These are phyloP conservation scores for Hippoglossus hippoglossus DNA, from an alignment of 2,797 vertebrate species.

Conservation along the genomic window DNA sequence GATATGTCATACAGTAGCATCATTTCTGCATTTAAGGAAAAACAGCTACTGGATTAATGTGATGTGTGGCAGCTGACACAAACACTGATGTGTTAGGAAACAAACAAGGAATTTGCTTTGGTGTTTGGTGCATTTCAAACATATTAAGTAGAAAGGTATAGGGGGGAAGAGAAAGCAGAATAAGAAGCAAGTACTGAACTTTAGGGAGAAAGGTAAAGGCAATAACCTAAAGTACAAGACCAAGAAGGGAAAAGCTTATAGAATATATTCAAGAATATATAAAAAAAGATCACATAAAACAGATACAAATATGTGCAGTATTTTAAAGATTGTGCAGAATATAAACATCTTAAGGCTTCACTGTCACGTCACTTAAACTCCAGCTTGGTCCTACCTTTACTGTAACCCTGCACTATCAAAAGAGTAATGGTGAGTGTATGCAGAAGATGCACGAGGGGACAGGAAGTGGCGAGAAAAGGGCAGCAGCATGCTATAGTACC, in stretches of 20 bases:
- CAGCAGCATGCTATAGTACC: conserved; percentile 33
- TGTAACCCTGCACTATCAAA: conserved; percentile 5
- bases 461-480: conserved; percentile 44
- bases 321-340: no score
- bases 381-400: conserved; percentile 1
- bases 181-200: no score
- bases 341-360: neutral
- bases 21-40: neutral
- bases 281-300: no score
- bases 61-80: neutral
- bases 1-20: neutral
- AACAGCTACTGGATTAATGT: conserved; percentile 2
- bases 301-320: no score
- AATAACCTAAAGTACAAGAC: no score
- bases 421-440: conserved; percentile 15
- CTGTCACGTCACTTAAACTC: neutral
- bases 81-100: neutral
- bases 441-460: conserved; percentile 47
- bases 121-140: no score
- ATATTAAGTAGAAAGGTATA: no score
- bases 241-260: no score
- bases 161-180: no score
- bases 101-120: no score
- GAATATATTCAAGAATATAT: no score
- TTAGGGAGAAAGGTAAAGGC: no score